A percentile compares a stretch with the other conserved stretches of the same genome.
These are phyloP conservation scores for Chydorus sphaericus DNA, from an alignment of 2,888 invertebrate genomes.

Conservation along the genomic window DNA sequence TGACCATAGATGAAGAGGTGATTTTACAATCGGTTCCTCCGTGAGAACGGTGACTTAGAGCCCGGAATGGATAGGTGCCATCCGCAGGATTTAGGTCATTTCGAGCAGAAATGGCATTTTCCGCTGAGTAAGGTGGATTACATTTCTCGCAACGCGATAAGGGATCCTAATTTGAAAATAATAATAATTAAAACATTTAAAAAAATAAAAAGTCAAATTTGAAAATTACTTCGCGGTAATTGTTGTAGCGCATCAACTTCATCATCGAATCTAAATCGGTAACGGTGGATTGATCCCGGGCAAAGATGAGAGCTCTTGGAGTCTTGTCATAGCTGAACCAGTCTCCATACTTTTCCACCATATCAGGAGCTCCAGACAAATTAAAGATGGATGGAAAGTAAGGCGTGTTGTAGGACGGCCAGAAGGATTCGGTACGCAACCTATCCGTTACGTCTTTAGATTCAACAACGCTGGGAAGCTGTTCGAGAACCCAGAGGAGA, in stretches of 20 bases:
- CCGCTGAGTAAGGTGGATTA: constrained; percentile 47
- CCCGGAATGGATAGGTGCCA: constrained; percentile 52
- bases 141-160: constrained; percentile 40
- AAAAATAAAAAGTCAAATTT: too few species aligned
- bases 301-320: constrained; percentile 47
- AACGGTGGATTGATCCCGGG: constrained; percentile 41
- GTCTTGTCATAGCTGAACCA: constrained; percentile 48
- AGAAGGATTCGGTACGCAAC: constrained; percentile 47
- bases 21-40: constrained; percentile 56
- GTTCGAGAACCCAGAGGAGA: constrained; percentile 54
- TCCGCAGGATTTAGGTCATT: constrained; percentile 53
- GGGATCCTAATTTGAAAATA: too few species aligned
- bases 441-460: constrained; percentile 49
- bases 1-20: constrained; percentile 31
- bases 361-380: constrained; percentile 41
- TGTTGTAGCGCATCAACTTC: constrained; percentile 47
- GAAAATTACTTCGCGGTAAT: constrained; percentile 48
- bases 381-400: constrained; percentile 47
- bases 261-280: constrained; percentile 42
- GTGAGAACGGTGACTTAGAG: constrained; percentile 49
- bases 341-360: constrained; percentile 38
- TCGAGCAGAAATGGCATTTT: constrained; percentile 53
- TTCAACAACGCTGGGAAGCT: constrained; percentile 49
- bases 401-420: constrained; percentile 57
- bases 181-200: too few species aligned